Evolutionary conservation across 2,888 invertebrate genomes (phyloP), one percentile per base, ranked within the genome.

Genomic region (Arctia plantaginis): DNA sequence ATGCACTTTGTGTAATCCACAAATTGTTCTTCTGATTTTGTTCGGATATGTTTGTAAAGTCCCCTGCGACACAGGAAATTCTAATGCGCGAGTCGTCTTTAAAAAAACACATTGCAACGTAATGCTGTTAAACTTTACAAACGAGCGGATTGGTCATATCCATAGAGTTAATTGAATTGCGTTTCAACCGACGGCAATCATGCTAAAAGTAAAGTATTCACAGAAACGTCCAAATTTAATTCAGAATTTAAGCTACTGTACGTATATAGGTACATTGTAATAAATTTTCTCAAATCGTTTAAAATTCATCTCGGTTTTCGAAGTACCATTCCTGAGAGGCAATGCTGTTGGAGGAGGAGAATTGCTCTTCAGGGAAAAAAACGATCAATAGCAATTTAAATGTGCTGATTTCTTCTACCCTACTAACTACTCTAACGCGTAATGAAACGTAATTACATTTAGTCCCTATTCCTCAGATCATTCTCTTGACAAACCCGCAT

Each of bases 361-460:
- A 83, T 78, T 68, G 82, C 84, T 86, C 84, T 85, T 87, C 86
- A 81, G 80, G 66, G 81, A 87, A 85, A 84, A 73, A 70, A 86
- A 62, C 51, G 62, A 91, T 91, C 90, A 88, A 92, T 90, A 84
- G 87, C 90, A 92, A 85, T 85, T 85, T 85, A 85, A 85, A 85
- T 82, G 82, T 85, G 85, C 84, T 85, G 84, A 85, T 92, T 91
- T 90, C 89, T 88, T 86, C 87, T 85, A 89, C 88, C 90, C 90
- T 55, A 55, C 51, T 55, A 55, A 55, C 51, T 55, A 55, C n/a
- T n/a, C 51, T 90, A 83, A 88, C 85, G 79, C 76, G 90, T 94
- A 93, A 94, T 92, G 92, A 92, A 84, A 81, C 87, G 89, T 92
- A 93, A 94, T 93, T 93, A 92, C 90, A 89, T 91, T 90, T 85